Percentiles rank a stretch among this genome's conserved stretches.
phyloP scores from a whole-genome alignment of 2,113 vertebrate genomes.

The Oreochromis aureus region DNA sequence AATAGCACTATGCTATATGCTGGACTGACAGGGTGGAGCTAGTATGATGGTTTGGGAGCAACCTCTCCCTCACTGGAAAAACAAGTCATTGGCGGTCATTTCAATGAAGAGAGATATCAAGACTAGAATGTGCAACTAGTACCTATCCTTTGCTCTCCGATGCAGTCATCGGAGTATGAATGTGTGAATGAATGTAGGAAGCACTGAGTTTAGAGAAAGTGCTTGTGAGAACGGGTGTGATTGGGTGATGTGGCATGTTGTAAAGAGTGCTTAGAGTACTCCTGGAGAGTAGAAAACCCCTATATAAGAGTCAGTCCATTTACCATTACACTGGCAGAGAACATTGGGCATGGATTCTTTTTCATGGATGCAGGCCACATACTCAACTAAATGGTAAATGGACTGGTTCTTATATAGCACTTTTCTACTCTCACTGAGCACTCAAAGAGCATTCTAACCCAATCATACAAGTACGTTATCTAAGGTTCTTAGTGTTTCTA shows the following conservation, averaged over 20 bases:
- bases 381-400: not conserved
- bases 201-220: not conserved
- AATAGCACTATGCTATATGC: not conserved
- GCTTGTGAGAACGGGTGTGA: not conserved
- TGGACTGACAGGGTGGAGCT: not conserved
- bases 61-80: not conserved
- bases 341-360: not conserved
- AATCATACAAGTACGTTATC: too few species aligned
- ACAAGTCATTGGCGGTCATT: not conserved
- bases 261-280: not conserved
- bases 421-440: too few species aligned
- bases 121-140: not conserved
- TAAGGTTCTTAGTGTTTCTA: too few species aligned
- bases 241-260: fast-evolving
- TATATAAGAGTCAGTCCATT: not conserved
- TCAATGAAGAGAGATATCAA: not conserved
- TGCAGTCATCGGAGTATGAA: not conserved
- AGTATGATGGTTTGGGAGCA: not conserved
- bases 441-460: too few species aligned
- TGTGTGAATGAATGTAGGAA: not conserved
- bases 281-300: not conserved
- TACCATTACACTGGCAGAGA: not conserved
- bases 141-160: not conserved
- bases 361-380: fast-evolving
- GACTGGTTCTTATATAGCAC: too few species aligned